Evolutionary conservation across 2,797 vertebrate species (phyloP), one percentile per base, ranked within the genome.

Genomic region (Moxostoma hubbsi): DNA sequence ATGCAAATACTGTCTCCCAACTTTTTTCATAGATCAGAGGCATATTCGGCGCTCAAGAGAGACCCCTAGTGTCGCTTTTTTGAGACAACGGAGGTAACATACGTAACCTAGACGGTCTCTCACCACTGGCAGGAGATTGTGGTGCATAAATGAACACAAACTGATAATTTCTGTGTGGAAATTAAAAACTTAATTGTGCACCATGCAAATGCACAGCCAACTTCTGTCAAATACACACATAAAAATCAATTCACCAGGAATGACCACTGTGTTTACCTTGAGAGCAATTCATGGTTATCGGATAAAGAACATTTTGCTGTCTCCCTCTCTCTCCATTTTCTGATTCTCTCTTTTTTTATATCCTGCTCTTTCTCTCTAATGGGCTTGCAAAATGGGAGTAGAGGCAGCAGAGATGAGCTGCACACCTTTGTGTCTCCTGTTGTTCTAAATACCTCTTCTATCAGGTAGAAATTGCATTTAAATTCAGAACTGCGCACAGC

Each of bases 381-480:
- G 75, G 79, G 63, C 43, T 54, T 62, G 74, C 53, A 47, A 81
- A 79, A 59, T 74, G 50, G 45, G 65, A 24, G 75, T 80, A 82
- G 82, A 77, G 80, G 77, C 59, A 68, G 16, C 53, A 46, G 62
- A 64, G 83, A 81, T 84, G 82, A 73, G 73, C 73, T 72, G 53
- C 43, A 71, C 81, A 83, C 81, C 71, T 75, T 82, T 71, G 71
- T 82, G 62, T 71, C 66, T 55, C 72, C 80, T 76, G 77, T 80
- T 81, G 82, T 85, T 82, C 78, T 67, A 75, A 81, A 82, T 74
- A 74, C 75, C 75, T 70, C 66, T 45, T 69, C 70, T 81, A 81
- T 85, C 81, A 83, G 75, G 84, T 79, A 73, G 73, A 83, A 82
- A 63, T 53, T 79, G 81, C 81, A 83, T 85, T 86, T 84, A 76